A percentile compares a stretch with the other conserved stretches of the same genome.
Evolutionary conservation across 2,113 vertebrate species (phyloP).

Genomic region (Amazona vittata): DNA sequence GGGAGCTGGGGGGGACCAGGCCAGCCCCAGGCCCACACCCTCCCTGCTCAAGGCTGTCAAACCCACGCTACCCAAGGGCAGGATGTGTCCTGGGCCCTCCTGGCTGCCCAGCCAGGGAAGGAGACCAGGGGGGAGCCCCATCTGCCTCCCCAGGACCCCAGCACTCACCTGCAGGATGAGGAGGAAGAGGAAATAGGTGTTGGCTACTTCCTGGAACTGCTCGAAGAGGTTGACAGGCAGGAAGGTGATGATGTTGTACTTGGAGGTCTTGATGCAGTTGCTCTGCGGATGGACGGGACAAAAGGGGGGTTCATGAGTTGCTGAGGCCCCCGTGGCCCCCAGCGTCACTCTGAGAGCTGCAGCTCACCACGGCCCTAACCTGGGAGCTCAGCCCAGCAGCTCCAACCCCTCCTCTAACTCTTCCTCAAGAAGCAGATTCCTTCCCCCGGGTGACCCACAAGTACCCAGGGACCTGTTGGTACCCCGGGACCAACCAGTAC

Average conservation of each 20-base stretch:
- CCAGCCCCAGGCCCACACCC: neutral
- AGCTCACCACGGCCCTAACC: neutral
- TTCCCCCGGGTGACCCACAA: neutral
- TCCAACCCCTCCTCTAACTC: neutral
- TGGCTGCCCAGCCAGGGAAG: neutral
- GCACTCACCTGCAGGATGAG: conserved; percentile 91
- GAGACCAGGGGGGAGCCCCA: rapidly evolving
- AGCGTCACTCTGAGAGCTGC: neutral
- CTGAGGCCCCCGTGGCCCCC: rapidly evolving
- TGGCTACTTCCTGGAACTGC: conserved; percentile 98
- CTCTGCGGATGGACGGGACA: conserved; percentile 61
- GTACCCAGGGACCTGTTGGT: too few relatives aligned
- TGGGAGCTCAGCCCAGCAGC: neutral
- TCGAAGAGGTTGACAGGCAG: conserved; percentile 96
- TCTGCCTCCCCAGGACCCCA: neutral
- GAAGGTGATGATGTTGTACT: conserved; percentile 94
- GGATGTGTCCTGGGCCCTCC: neutral
- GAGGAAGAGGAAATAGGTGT: conserved; percentile 96
- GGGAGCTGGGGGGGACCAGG: neutral
- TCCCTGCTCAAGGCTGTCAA: rapidly evolving
- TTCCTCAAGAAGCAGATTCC: neutral
- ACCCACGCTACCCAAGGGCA: neutral
- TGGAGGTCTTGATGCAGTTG: conserved; percentile 96
- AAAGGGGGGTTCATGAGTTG: neutral
- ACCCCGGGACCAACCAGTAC: too few relatives aligned